Evolutionary conservation across 1,140 invertebrate species (phyloP), one percentile per base, ranked within the genome.

Genomic region (Andricus grossulariae): DNA sequence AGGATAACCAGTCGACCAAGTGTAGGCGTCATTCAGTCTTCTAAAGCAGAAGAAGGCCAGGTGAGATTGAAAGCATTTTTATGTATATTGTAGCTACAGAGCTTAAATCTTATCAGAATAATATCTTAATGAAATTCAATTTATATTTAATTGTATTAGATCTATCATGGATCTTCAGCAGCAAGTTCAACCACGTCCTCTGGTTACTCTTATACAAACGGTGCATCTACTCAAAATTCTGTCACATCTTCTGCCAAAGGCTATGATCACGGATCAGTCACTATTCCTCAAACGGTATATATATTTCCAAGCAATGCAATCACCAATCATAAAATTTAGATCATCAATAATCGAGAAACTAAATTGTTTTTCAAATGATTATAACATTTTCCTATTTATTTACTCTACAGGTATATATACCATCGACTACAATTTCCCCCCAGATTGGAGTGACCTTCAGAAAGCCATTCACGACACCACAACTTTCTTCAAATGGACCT

Each of bases 401-500:
- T 78, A 54, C 18, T 71, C 79, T 82, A 76, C 78, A 83, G 82
- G 79, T 83, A 45, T 83, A 82, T 45, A 45, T 72, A 39, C 80
- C 85, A 71, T 80, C 81, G 7, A 82, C 57, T 1, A 86, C 84
- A n/a, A 11, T 79, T 0, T 45, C 82, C 6, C 82, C 88, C 57
- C 80, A 74, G 12, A n/a, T 80, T 16, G 85, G 84, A 0, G 80
- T 85, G n/a, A 86, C 85, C 10, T 84, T 86, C 45, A 83, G 81
- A 25, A 82, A 76, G 70, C 87, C 88, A 54, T 86, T 85, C 39
- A 21, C 75, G 13, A 4, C 76, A 2, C 57, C 75, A 1, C 57
- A 60, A 16, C 15, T 32, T 5, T 25, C 57, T 21, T 13, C 15
- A 0, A 25, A 60, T 21, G 19, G 4, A 16, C 32, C 18, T 75